phyloP scores from a whole-genome alignment of 2,797 vertebrate genomes.

The Amniataba percoides region DNA sequence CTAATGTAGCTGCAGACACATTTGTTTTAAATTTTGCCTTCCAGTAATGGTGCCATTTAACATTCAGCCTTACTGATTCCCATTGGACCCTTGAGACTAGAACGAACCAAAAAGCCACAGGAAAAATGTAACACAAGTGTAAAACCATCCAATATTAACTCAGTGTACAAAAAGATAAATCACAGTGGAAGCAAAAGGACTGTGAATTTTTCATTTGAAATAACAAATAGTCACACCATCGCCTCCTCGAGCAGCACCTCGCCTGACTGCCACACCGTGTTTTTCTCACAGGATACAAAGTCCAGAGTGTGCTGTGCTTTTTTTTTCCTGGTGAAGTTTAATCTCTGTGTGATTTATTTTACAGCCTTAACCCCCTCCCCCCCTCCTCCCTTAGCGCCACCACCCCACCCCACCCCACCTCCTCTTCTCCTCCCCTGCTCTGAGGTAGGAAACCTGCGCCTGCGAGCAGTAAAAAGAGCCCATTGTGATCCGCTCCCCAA shows the following conservation, averaged over 20 bases:
- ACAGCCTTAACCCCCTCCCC: slow-evolving; percentile 28
- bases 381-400: background rate
- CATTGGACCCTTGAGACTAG: slow-evolving; percentile 9
- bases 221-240: background rate
- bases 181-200: too few relatives aligned
- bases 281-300: slow-evolving; percentile 64
- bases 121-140: background rate
- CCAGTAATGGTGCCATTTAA: slow-evolving; percentile 10
- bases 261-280: slow-evolving; percentile 12
- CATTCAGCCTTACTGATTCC: background rate
- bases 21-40: slow-evolving; percentile 1
- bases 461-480: slow-evolving; percentile 51
- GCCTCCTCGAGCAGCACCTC: slow-evolving; percentile 6
- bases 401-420: background rate
- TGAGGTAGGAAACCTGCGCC: slow-evolving; percentile 55
- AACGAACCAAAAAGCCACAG: background rate
- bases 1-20: background rate
- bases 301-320: slow-evolving; percentile 54
- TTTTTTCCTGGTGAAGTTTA: slow-evolving; percentile 71
- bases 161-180: too few relatives aligned
- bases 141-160: background rate
- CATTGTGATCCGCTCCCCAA: slow-evolving; percentile 67
- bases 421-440: background rate
- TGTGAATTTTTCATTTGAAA: slow-evolving; percentile 1
- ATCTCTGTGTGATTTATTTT: slow-evolving; percentile 71